These are phyloP conservation scores for Acipenser ruthenus DNA, from an alignment of 2,797 vertebrate species.

Conservation along the genomic window DNA sequence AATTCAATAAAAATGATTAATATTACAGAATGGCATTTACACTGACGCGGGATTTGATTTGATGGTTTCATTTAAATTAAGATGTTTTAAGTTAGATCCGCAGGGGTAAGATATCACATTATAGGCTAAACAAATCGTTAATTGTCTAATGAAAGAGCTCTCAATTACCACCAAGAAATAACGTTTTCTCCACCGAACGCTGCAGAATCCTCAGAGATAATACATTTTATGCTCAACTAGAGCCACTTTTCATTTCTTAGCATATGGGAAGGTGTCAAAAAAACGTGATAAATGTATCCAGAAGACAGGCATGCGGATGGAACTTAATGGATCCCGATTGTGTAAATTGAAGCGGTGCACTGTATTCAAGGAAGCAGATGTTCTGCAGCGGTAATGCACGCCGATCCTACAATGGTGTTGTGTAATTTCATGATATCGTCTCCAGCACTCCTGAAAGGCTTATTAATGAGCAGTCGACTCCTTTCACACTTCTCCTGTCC, in stretches of 20 bases:
- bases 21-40: no score
- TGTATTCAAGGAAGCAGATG: slow-evolving; percentile 55
- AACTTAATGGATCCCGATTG: slow-evolving; percentile 57
- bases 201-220: slow-evolving; percentile 29
- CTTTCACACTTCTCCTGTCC: neutral
- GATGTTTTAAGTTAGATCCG: neutral
- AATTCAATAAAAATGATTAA: no score
- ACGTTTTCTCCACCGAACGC: slow-evolving; percentile 25
- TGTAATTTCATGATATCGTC: slow-evolving; percentile 49
- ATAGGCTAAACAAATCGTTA: slow-evolving; percentile 12
- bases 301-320: slow-evolving; percentile 43
- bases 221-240: slow-evolving; percentile 45
- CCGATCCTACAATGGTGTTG: slow-evolving; percentile 31
- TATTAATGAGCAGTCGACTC: slow-evolving; percentile 45
- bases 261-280: slow-evolving; percentile 56
- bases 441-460: slow-evolving; percentile 42
- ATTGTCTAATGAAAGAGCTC: slow-evolving; percentile 11
- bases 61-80: neutral
- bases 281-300: slow-evolving; percentile 60
- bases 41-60: no score
- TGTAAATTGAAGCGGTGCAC: slow-evolving; percentile 37
- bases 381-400: slow-evolving; percentile 33
- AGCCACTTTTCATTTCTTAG: slow-evolving; percentile 46
- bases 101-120: neutral
- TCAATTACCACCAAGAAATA: slow-evolving; percentile 16